Evolutionary conservation across 1,140 invertebrate species (phyloP), one percentile per base, ranked within the genome.

Genomic region (Tribolium castaneum): DNA sequence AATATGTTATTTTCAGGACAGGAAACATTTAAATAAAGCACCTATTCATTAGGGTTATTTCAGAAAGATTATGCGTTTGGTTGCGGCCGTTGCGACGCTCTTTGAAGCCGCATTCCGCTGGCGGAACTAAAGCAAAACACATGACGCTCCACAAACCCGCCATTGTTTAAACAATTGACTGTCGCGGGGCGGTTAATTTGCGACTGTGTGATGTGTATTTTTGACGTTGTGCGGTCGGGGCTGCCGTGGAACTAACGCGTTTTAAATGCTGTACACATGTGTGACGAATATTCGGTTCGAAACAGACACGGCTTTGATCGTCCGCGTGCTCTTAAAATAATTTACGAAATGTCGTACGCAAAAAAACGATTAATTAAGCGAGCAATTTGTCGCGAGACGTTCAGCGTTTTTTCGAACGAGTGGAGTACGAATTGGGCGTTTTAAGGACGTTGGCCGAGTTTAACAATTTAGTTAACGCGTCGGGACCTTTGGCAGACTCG

Each of bases 11-110:
- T 80, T 80, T 80, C 66, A 79, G 62, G 80, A 78, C 80, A 80
- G 80, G 80, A 81, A 81, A 77, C 80, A 77, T 80, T 81, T 78
- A 81, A 80, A 81, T 81, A 81, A 81, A 78, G 77, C 78, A 80
- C 80, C 78, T 78, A 81, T 81, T 81, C 80, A 81, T 80, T 81
- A 80, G 76, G 74, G 78, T 77, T 78, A 78, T 80, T 78, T 80
- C 74, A 76, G 74, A 80, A 66, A 66, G 80, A 78, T 80, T 81
- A 50, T 54, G 22, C 19, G 59, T 62, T 62, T 30, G 51, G 51
- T 72, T 72, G 76, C 52, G 76, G 50, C 70, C 59, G 59, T 66
- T 34, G 51, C 66, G 70, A 70, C 76, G 70, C 76, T 76, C 78
- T 81, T 80, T 79, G 75, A 80, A 72, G 75, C 56, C 70, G 54